Evolutionary conservation across 2,888 invertebrate genomes (phyloP), one percentile per base, ranked within the genome.

Genomic region (Drosophila glabriapex): DNA sequence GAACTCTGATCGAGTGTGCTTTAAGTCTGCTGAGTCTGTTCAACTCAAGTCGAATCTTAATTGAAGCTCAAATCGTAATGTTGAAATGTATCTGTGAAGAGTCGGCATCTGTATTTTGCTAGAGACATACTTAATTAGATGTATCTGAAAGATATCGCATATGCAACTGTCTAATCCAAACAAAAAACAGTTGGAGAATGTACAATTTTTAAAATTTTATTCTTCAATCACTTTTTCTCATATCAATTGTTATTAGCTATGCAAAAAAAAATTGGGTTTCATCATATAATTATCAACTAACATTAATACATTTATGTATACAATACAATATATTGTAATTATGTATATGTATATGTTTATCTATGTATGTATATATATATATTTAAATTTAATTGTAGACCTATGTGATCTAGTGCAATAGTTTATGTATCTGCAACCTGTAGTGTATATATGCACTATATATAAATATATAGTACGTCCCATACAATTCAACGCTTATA

Each of bases 241-340:
- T 86, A 84, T 89, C 76, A 83, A 83, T 89, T 85, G 69, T 85
- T 85, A 89, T 89, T 85, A 83, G 80, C 87, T 87, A 86, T 41
- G 68, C 82, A 85, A 87, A 85, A 85, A 84, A 88, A 68, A 61
- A 41, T 73, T 64, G 67, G 66, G 60, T 77, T 70, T 63, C 66
- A 65, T 74, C 68, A 74, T 77, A 62, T 66, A 72, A 54, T 73
- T 85, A 79, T 75, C 46, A 84, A 76, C 86, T 89, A 89, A 80
- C 86, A 80, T 85, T 83, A 80, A 82, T 82, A 82, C 80, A 83
- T 67, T 78, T 58, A 82, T 74, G 41, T 59, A 46, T 74, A 25
- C 59, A 46, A 16, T 46, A 46, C 46, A 46, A 61, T 64, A 37
- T 52, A 31, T 28, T 39, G 50, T 49, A 58, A 33, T 33, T 50